Evolutionary conservation across 2,113 vertebrate genomes (phyloP).

Genomic region (Eulacestoma nigropectus): DNA sequence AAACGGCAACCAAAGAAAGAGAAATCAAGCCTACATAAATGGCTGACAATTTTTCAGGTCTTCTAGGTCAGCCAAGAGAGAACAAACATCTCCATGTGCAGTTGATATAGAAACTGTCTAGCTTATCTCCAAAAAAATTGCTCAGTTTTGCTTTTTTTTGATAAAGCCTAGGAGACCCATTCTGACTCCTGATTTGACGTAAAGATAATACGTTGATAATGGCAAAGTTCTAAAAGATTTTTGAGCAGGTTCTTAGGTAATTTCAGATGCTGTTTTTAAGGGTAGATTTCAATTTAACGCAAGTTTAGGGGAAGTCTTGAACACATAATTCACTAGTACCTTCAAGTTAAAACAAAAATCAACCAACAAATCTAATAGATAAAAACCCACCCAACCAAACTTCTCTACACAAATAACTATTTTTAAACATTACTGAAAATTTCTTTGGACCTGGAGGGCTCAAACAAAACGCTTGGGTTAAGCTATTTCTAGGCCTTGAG

Average conservation of each 20-base stretch:
- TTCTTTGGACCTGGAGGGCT: background rate
- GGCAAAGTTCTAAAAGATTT: background rate
- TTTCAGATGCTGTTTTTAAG: background rate
- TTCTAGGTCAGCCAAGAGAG: background rate
- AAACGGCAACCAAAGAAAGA: background rate
- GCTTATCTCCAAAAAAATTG: background rate
- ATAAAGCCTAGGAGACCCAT: background rate
- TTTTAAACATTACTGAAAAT: background rate
- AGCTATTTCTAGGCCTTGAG: background rate
- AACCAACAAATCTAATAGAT: background rate
- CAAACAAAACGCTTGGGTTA: background rate
- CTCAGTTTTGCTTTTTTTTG: background rate
- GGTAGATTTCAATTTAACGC: background rate
- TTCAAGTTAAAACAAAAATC: background rate
- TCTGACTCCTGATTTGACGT: background rate
- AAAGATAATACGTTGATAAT: background rate
- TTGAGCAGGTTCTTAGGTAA: background rate
- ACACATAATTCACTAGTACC: background rate
- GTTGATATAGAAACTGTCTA: background rate
- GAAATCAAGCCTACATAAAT: background rate
- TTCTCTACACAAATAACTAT: background rate
- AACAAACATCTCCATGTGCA: background rate
- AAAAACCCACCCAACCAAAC: background rate
- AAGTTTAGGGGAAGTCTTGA: background rate
- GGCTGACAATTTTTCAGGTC: background rate